Evolutionary conservation across 2,113 vertebrate genomes (phyloP), one percentile per base, ranked within the genome.

Genomic region (Aspidoscelis tigris): DNA sequence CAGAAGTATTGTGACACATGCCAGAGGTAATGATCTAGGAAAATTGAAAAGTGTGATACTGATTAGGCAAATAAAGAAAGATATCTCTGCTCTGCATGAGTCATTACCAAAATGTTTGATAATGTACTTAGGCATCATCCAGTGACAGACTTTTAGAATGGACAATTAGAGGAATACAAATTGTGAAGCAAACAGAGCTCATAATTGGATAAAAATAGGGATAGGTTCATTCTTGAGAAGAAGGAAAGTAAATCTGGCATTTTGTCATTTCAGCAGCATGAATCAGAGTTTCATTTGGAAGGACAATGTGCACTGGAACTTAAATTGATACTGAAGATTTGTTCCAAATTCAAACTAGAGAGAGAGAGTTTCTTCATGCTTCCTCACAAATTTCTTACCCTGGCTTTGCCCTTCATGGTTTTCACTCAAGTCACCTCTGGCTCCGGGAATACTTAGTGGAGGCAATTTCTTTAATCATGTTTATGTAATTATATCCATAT

Each of bases 11-110:
- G 55, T 87, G 87, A 90, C 83, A 90, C 53, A 80, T 87, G 80
- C 82, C 83, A 93, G 75, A 12, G 76, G 81, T 92, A 95, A 95
- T 90, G 85, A 90, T 87, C 82, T 89, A 89, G 39, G 75, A 88
- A 91, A 93, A 94, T 0, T 89, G 77, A 90, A 86, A 93, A 91
- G 70, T 89, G 76, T 73, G 85, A 86, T 91, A 75, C 72, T 92
- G 89, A 94, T 93, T 91, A 94, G 77, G 64, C 39, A 93, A 93
- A 93, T 93, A 86, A 91, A 89, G 90, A 92, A 92, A 86, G 39
- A 75, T 87, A 71, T 87, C 69, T 75, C 43, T 88, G 64, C 55
- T 92, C 77, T 87, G 66, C 81, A 83, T 91, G 86, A 95, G 58
- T 91, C 44, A 76, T 90, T 92, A 87, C 64, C 39, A 90, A 91